Percentiles rank a stretch among this genome's conserved stretches.
Conservation (phyloP, 2,888 invertebrate genomes). For the Rugalucina vietnamica region DNA sequence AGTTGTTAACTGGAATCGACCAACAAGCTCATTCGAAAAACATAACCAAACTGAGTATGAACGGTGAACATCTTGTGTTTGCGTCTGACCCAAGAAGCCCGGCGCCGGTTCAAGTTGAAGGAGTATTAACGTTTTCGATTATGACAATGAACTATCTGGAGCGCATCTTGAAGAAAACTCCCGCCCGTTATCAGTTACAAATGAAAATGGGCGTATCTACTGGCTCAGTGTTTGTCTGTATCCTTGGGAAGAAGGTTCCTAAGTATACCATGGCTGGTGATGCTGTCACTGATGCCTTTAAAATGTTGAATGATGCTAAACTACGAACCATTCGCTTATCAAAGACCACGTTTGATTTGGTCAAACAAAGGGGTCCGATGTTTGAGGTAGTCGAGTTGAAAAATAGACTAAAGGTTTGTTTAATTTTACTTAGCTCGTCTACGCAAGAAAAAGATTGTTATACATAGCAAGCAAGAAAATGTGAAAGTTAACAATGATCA, state of each 20-base stretch:
- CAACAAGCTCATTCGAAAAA: not conserved
- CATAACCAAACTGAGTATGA: not conserved
- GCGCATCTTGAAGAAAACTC: not conserved
- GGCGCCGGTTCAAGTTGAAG: not conserved
- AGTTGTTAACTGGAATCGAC: not conserved
- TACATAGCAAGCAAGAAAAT: too few species aligned
- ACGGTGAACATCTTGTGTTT: not conserved
- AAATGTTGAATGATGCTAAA: not conserved
- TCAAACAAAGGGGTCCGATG: not conserved
- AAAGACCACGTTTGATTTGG: not conserved
- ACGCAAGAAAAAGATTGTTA: too few species aligned
- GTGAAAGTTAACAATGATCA: too few species aligned
- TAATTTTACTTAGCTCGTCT: not conserved
- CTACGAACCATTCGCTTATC: not conserved
- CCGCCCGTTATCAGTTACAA: not conserved
- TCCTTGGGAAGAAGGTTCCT: not conserved
- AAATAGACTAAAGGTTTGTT: not conserved
- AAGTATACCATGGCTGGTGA: not conserved
- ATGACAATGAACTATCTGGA: not conserved
- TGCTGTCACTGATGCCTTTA: not conserved
- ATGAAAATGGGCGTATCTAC: not conserved
- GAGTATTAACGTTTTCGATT: not conserved
- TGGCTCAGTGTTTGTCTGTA: not conserved
- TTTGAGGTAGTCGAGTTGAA: not conserved
- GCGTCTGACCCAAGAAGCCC: not conserved